Evolutionary conservation across 2,797 vertebrate species (phyloP).

Genomic region (Sebastes flavidus): DNA sequence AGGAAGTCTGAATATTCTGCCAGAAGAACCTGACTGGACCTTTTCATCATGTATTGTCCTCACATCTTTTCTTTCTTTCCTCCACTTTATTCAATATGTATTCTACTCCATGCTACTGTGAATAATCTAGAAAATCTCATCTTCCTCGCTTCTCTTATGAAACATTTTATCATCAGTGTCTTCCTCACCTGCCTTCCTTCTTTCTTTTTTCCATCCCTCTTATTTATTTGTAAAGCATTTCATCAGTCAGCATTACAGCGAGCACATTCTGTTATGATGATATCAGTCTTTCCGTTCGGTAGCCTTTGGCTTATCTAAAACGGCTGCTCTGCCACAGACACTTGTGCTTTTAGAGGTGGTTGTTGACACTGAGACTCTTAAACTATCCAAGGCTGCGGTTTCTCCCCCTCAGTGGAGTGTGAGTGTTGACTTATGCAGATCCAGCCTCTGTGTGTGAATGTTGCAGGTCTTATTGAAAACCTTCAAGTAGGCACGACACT

Average conservation of each 20-base stretch:
- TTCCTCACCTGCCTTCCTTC: neutral
- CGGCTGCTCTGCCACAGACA: conserved; percentile 47
- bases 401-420: conserved; percentile 7
- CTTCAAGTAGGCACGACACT: neutral
- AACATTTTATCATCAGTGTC: conserved; percentile 32
- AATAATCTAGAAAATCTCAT: conserved; percentile 6
- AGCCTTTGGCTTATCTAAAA: conserved; percentile 57
- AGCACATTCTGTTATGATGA: conserved; percentile 58
- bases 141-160: conserved; percentile 2
- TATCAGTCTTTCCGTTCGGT: conserved; percentile 61
- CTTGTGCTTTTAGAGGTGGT: conserved; percentile 53
- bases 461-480: neutral
- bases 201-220: neutral
- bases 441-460: neutral
- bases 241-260: conserved; percentile 25
- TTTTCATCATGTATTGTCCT: neutral
- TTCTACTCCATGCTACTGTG: neutral
- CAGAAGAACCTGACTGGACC: too few relatives aligned
- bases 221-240: conserved; percentile 23
- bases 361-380: conserved; percentile 64
- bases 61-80: neutral
- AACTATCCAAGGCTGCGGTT: conserved; percentile 46
- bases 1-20: too few relatives aligned
- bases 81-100: neutral
- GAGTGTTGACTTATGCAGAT: neutral